These are phyloP conservation scores for Clarias fuscus DNA, from an alignment of 2,797 vertebrate species.

Conservation along the genomic window DNA sequence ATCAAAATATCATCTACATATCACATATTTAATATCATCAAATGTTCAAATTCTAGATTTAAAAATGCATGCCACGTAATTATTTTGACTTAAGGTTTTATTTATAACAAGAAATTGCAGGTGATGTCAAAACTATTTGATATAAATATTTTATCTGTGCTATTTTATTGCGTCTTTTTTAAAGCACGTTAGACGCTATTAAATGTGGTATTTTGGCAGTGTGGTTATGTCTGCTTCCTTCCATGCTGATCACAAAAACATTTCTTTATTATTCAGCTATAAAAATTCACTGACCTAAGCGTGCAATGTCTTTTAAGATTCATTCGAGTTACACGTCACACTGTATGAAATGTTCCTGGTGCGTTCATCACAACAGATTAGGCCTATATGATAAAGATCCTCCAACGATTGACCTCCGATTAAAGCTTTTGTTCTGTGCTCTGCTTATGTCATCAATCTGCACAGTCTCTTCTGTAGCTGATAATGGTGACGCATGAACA, in stretches of 20 bases:
- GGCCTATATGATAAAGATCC: not conserved
- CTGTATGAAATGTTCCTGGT: not conserved
- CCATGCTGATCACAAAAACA: not conserved
- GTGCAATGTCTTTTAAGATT: not conserved
- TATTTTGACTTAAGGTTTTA: not conserved
- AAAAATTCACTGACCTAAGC: not conserved
- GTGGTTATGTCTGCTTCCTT: not conserved
- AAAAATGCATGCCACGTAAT: not conserved
- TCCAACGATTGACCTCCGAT: not conserved
- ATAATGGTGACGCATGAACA: not conserved
- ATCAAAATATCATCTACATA: too few relatives aligned
- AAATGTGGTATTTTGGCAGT: not conserved
- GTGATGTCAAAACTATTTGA: not conserved
- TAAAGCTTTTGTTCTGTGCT: not conserved
- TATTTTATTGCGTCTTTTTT: not conserved
- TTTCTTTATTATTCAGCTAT: not conserved
- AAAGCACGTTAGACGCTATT: not conserved
- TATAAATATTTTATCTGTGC: not conserved
- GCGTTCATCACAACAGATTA: not conserved
- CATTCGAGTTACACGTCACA: not conserved
- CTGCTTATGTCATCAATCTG: not conserved
- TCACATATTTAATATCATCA: too few relatives aligned
- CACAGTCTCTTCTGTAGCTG: not conserved
- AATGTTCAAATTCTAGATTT: too few relatives aligned
- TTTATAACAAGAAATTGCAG: not conserved